phyloP scores from a whole-genome alignment of 1,140 invertebrate genomes.

The Caerostris darwini region DNA sequence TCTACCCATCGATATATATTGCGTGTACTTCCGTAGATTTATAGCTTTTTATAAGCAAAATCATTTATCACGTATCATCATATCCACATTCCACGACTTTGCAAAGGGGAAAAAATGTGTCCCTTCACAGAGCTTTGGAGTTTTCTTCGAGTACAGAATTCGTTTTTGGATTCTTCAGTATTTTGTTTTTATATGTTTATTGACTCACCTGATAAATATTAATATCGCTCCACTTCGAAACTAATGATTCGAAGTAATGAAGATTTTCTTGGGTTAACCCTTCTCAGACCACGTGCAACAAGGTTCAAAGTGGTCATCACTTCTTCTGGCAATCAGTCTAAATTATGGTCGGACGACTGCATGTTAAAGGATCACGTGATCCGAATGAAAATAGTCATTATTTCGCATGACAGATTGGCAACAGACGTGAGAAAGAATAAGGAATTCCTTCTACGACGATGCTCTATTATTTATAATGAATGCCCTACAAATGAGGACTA shows the following conservation, averaged over 20 bases:
- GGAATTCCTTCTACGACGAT: constrained; percentile 18
- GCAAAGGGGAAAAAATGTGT: background rate
- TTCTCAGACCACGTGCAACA: constrained; percentile 31
- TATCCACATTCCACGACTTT: constrained; percentile 4
- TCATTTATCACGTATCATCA: constrained; percentile 7
- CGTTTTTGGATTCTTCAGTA: constrained; percentile 8
- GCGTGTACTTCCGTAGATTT: background rate
- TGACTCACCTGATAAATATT: constrained; percentile 64
- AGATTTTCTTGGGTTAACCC: constrained; percentile 43
- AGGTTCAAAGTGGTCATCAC: constrained; percentile 67
- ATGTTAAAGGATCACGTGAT: constrained; percentile 66
- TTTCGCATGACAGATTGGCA: constrained; percentile 74
- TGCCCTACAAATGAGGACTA: constrained; percentile 64
- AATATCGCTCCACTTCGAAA: constrained; percentile 66
- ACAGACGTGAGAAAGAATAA: constrained; percentile 67
- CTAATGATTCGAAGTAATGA: constrained; percentile 67
- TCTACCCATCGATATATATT: background rate
- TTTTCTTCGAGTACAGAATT: background rate
- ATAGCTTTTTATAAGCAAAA: constrained; percentile 18
- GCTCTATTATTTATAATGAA: constrained; percentile 71
- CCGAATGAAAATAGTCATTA: constrained; percentile 74
- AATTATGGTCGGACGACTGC: constrained; percentile 54
- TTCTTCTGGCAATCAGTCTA: constrained; percentile 62
- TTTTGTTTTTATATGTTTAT: constrained; percentile 44
- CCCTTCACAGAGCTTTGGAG: background rate